Evolutionary conservation across 1,140 invertebrate species (phyloP), one percentile per base, ranked within the genome.

Genomic region (Drosophila jambulina): DNA sequence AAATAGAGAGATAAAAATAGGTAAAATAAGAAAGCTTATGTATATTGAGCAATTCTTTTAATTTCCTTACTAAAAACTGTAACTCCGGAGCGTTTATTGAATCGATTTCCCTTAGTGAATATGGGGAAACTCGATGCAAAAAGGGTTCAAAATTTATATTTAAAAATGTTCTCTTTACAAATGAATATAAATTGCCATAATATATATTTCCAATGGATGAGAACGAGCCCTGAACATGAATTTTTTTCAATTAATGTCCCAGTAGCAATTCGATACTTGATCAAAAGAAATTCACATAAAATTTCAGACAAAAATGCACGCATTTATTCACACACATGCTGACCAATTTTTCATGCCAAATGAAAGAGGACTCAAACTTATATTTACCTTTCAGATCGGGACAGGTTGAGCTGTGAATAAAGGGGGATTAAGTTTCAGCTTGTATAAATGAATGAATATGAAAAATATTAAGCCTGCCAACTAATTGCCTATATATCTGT

Each of bases 401-500:
- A 38, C 48, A 29, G 36, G 51, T 53, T 75, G 36, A 64, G 25
- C 48, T 75, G 69, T 67, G 63, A 86, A 82, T 82, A 54, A 75
- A 86, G 54, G 36, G 36, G 56, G 59, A 77, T 82, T 80, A 76
- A 72, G 60, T 70, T 70, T 69, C 60, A 48, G 53, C 38, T 19
- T 53, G 34, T 6, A 27, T 17, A 42, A 34, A 70, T 32, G 5
- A 36, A 12, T 34, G 19, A 70, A 57, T 13, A 57, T 49, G 29
- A 60, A 29, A 45, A 63, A n/a, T 23, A 32, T 46, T 17, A 38
- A 69, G 56, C 61, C 61, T 57, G 61, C 45, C 58, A 85, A 63
- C 75, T 85, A 78, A 82, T 85, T 86, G 75, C 40, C 54, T 56
- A 29, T 56, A 29, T 59, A 38, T 45, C 45, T 78, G 42, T 80